Base-by-base conservation (phyloP, 2,113 vertebrate genomes). In the Tragelaphus imberbis region DNA sequence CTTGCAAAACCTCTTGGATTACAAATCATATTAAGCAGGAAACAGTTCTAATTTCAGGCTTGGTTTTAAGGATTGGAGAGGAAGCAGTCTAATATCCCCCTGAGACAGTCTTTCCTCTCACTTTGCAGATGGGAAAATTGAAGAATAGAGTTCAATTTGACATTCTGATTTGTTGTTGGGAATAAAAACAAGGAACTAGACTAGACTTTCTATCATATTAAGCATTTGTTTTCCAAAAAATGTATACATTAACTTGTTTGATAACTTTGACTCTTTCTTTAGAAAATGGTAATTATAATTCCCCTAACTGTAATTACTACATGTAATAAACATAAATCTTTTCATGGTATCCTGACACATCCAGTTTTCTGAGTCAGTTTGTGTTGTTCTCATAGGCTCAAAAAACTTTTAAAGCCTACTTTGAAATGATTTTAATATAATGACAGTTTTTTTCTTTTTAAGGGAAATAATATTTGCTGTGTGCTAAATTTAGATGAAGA, bases 81-180 rank as follows among this genome's bases (percentile, higher is more conserved):
- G 80, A 97, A 97, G 17, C 61, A 91, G 28, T 44, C 82, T 23
- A 44, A 25, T 28, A 80, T 90, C 14, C 95, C 75, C 80, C 28
- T 10, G 90, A 96, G 95, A 96, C 6, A 30, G 11, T 91, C 47
- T 85, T 96, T 93, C n/a, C 80, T 33, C n/a, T 88, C 21, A 19
- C 90, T 97, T 88, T 95, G 58, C 30, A 92, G 89, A 96, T 96
- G 75, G 77, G 92, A 97, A 98, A 88, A 86, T 7, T 88, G 63
- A 88, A 88, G 90, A 88, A 49, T 6, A 95, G 65, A 92, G 2
- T 27, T 97, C 63, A 65, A 14, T 93, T 88, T 80, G 71, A 88
- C 79, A 93, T 82, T 51, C 65, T 44, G 19, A 30, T 53, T 68
- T 6, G 51, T 77, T 85, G 28, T 30, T 85, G 59, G 53, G 56